Base-by-base conservation (phyloP, 1,140 invertebrate genomes). In the Dendrolimus punctatus region DNA sequence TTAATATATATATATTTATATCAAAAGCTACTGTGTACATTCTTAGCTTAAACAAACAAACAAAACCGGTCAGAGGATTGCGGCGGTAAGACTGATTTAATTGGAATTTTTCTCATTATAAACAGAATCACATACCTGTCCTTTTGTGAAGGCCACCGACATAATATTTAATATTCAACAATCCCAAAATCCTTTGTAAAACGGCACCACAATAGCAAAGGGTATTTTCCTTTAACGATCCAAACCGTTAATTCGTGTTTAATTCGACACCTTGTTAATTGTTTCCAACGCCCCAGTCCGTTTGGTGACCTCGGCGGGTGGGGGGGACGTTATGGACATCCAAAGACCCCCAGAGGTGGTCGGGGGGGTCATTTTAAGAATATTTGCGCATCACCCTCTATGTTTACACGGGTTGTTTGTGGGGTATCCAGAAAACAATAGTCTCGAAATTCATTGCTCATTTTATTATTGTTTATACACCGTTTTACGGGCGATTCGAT, bases 251-350 rank as follows among this genome's bases (percentile, higher is more conserved):
- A 86, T 84, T 84, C 76, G 78, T 76, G 78, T 86, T 80, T 84
- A 84, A 86, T 86, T 86, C 83, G 82, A 86, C 82, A 86, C 82
- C 82, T 84, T 82, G 82, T 86, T 86, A 86, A 86, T 86, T 86
- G 82, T 85, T 85, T 83, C 68, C 78, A 71, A 83, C 76, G 75
- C 78, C 75, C 78, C 69, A 65, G 79, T 76, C 73, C 71, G 75
- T 81, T 80, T 85, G 80, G 77, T 80, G 77, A 80, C 81, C 81
- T 78, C 71, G 61, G 40, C 39, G 58, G 64, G 59, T 57, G 66
- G 64, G 59, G 23, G 67, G 58, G 53, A 55, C 65, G 71, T 62
- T 62, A 65, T 68, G 68, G 71, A 68, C 70, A 71, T 55, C 60
- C 62, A 62, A 71, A 68, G 73, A 78, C 67, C 71, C 65, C 70